Percentiles rank a stretch among this genome's conserved stretches.
These are phyloP conservation scores for Charanyca ferruginea DNA, from an alignment of 2,888 invertebrate genomes.

Conservation along the genomic window DNA sequence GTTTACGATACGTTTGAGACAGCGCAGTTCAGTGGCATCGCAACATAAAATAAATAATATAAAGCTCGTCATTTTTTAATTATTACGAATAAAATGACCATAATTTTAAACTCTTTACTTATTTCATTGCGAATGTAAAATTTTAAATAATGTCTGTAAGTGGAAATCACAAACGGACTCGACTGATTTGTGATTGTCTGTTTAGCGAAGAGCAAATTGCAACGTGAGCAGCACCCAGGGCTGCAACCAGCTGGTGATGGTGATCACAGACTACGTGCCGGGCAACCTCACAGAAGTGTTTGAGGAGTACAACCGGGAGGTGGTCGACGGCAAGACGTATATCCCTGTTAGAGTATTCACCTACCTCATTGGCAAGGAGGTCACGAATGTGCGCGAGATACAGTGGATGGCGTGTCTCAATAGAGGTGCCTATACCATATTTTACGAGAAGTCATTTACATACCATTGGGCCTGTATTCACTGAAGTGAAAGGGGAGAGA, in stretches of 20 bases:
- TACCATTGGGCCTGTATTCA: background rate
- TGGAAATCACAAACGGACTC: no score
- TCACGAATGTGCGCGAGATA: conserved; percentile 96
- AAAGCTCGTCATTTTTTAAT: no score
- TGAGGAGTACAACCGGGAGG: conserved; percentile 94
- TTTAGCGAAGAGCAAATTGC: conserved; percentile 79
- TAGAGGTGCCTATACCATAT: conserved; percentile 91
- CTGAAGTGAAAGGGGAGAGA: no score
- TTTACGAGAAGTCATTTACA: background rate
- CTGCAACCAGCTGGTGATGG: conserved; percentile 99
- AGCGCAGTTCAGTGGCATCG: background rate
- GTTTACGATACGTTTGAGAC: background rate
- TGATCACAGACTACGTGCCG: conserved; percentile 98
- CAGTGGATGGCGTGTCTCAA: conserved; percentile 98
- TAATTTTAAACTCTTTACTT: background rate
- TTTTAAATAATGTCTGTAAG: no score
- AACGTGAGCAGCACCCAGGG: conserved; percentile 87
- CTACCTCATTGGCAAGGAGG: conserved; percentile 98
- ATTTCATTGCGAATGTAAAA: no score
- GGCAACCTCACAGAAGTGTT: conserved; percentile 97
- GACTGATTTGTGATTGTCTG: background rate
- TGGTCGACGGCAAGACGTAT: conserved; percentile 91
- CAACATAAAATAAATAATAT: background rate
- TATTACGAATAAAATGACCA: background rate
- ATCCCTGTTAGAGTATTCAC: conserved; percentile 98